Evolutionary conservation across 2,888 invertebrate species (phyloP).

Genomic region (Orthosia gracilis): DNA sequence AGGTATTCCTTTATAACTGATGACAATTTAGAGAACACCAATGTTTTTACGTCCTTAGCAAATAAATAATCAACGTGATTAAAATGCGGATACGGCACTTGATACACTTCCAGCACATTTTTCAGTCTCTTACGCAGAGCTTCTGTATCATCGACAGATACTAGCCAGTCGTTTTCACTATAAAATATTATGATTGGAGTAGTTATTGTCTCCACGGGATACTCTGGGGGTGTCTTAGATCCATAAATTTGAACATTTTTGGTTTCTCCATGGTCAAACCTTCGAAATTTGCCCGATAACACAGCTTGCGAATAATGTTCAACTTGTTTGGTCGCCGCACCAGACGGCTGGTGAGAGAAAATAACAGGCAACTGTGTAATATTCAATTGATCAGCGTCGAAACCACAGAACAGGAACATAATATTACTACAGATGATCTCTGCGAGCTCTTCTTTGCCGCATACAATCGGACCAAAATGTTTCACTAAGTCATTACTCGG

Average conservation of each 20-base stretch:
- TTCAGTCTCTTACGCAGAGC: slow-evolving; percentile 49
- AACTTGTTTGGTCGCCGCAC: slow-evolving; percentile 84
- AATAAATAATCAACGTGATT: slow-evolving; percentile 71
- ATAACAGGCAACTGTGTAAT: slow-evolving; percentile 58
- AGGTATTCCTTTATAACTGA: slow-evolving; percentile 34
- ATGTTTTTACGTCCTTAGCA: slow-evolving; percentile 60
- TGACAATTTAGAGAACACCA: slow-evolving; percentile 61
- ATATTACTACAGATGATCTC: slow-evolving; percentile 57
- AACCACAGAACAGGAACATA: slow-evolving; percentile 52
- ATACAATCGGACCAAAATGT: slow-evolving; percentile 37
- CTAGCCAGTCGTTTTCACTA: slow-evolving; percentile 66
- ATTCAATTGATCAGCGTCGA: slow-evolving; percentile 53
- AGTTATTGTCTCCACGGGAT: slow-evolving; percentile 63
- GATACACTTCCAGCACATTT: slow-evolving; percentile 65
- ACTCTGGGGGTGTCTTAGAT: slow-evolving; percentile 60
- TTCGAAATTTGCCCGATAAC: slow-evolving; percentile 60
- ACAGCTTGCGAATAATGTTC: slow-evolving; percentile 69
- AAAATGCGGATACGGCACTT: slow-evolving; percentile 62
- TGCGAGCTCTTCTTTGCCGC: slow-evolving; percentile 43
- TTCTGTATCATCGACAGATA: slow-evolving; percentile 41
- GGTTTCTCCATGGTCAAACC: slow-evolving; percentile 62
- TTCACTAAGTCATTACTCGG: slow-evolving; percentile 39
- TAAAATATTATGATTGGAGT: slow-evolving; percentile 66
- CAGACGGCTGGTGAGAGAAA: slow-evolving; percentile 72
- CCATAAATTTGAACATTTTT: slow-evolving; percentile 48